Percentiles rank a stretch among this genome's conserved stretches.
phyloP scores from a whole-genome alignment of 2,113 vertebrate species.

The Pygoscelis antarcticus region DNA sequence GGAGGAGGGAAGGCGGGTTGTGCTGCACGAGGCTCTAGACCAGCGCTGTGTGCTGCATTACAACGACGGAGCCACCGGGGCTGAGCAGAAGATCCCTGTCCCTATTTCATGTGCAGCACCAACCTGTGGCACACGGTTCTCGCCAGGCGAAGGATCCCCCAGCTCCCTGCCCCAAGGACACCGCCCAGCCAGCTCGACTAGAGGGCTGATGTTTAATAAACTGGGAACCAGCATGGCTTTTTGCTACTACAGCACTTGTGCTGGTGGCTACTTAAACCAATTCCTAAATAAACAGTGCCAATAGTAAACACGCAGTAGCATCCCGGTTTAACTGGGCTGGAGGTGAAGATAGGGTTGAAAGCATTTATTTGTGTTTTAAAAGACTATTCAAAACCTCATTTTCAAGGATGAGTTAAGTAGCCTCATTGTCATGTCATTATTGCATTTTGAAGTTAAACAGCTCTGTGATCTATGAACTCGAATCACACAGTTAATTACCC shows the following conservation, averaged over 20 bases:
- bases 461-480: conserved; percentile 66
- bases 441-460: conserved; percentile 70
- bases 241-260: background rate
- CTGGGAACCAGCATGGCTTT: background rate
- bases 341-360: conserved; percentile 2
- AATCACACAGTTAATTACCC: conserved; percentile 73
- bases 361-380: background rate
- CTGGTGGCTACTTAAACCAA: background rate
- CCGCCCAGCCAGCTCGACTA: accelerated
- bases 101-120: background rate
- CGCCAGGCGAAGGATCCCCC: background rate
- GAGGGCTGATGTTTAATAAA: background rate
- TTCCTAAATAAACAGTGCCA: background rate
- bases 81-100: accelerated
- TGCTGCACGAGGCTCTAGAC: background rate
- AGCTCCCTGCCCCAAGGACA: background rate
- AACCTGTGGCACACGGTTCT: background rate
- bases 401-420: conserved; percentile 51
- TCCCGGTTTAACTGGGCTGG: background rate
- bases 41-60: background rate
- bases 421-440: conserved; percentile 36
- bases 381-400: background rate
- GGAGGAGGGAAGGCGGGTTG: background rate
- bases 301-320: background rate
- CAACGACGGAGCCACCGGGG: accelerated